Evolutionary conservation across 2,797 vertebrate species (phyloP), one percentile per base, ranked within the genome.

Genomic region (Bovichtus variegatus): DNA sequence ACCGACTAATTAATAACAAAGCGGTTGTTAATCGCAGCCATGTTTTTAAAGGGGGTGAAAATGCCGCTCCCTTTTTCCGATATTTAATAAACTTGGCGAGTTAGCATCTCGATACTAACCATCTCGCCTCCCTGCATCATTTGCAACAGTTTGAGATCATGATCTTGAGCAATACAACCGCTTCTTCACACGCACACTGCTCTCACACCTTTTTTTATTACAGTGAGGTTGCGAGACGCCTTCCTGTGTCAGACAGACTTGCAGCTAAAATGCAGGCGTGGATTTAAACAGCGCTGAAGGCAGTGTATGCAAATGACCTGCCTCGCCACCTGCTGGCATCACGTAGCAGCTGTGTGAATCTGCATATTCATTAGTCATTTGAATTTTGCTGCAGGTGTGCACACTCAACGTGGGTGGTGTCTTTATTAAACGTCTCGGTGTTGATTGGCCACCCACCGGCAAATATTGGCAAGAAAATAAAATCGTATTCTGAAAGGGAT

Each of bases 361-460:
- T 87, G 54, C 78, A 84, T 84, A 84, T 91, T 87, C 80, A 86
- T 64, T 23, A 5, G 31, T 46, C 9, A 72, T 86, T 67, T 9
- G 34, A 41, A 38, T 73, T 47, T 57, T 13, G 58, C 79, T 74
- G 82, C 80, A 82, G 78, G 80, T 79, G 74, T 47, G 63, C 85
- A 44, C 25, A 1, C 27, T 44, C 29, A 2, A 0, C 1, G 1
- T 65, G 41, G 69, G 62, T 2, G 58, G 53, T 2, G 55, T 57
- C 46, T 79, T 68, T 49, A 51, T 79, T 47, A 51, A 78, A 69
- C 5, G 1, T 41, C 47, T 44, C 0, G 0, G 60, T 58, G 77
- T 72, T 58, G 54, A 81, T 76, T 69, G 50, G 63, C 60, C 43
- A 0, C 69, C 25, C 6, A 4, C 58, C 21, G 23, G 13, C 31